Conservation (phyloP, 2,888 invertebrate genomes). For the Rhingia campestris region DNA sequence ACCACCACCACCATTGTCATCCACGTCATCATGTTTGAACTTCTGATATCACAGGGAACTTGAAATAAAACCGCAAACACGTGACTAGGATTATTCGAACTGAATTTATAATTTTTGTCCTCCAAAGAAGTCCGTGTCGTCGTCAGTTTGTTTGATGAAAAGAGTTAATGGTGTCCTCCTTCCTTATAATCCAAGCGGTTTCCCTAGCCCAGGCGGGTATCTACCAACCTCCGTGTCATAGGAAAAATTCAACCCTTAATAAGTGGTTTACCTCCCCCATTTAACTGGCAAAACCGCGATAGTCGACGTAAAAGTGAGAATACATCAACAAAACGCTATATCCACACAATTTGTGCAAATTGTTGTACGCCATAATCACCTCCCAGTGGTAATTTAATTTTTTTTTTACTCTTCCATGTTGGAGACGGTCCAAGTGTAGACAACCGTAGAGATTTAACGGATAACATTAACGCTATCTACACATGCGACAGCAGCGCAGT, state of each 20-base stretch:
- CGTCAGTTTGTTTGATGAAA: not conserved
- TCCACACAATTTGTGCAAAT: slow-evolving; percentile 50
- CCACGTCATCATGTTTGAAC: slow-evolving; percentile 1
- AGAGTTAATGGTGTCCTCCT: not conserved
- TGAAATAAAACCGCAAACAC: slow-evolving; percentile 52
- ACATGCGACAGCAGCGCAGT: slow-evolving; percentile 30
- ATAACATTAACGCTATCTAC: slow-evolving; percentile 55
- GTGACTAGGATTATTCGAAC: slow-evolving; percentile 65
- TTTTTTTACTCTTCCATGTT: slow-evolving; percentile 1
- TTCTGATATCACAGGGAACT: slow-evolving; percentile 31
- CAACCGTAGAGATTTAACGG: slow-evolving; percentile 29
- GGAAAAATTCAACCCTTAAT: slow-evolving; percentile 2
- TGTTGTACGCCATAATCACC: slow-evolving; percentile 51
- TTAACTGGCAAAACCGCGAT: slow-evolving; percentile 3
- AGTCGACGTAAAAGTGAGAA: slow-evolving; percentile 17
- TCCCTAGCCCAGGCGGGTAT: not conserved
- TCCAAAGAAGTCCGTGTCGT: too few species aligned
- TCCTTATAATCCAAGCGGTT: not conserved
- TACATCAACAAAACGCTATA: slow-evolving; percentile 25
- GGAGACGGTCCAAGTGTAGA: slow-evolving; percentile 1
- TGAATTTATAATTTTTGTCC: slow-evolving; percentile 52
- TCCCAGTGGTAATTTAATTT: slow-evolving; percentile 11
- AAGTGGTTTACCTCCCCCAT: not conserved
- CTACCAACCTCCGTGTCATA: not conserved
- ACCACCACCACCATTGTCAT: not conserved